Evolutionary conservation across 2,797 vertebrate species (phyloP).

Genomic region (Coendou prehensilis): DNA sequence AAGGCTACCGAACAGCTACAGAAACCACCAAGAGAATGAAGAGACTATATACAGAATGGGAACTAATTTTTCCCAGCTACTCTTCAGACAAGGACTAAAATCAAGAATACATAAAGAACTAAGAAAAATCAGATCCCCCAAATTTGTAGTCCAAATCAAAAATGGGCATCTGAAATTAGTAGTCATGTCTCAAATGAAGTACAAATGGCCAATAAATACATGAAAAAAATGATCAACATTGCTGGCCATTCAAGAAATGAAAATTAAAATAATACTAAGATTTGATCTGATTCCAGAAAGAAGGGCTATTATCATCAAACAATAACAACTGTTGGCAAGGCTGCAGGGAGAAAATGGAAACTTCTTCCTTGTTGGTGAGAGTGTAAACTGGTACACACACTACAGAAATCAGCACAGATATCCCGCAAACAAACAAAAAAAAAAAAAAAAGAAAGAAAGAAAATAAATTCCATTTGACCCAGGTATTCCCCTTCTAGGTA

Average conservation of each 20-base stretch:
- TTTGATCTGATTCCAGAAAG: neutral
- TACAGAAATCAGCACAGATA: neutral
- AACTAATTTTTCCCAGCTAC: neutral
- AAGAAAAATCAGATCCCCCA: neutral
- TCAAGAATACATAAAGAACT: neutral
- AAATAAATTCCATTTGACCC: neutral
- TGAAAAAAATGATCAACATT: neutral
- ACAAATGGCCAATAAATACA: neutral
- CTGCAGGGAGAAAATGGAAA: neutral
- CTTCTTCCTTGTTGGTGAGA: neutral
- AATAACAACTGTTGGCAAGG: neutral
- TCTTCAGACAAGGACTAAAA: neutral
- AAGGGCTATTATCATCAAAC: neutral
- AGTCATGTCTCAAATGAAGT: neutral
- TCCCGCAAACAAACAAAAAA: neutral
- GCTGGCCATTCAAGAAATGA: neutral
- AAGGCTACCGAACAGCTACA: neutral
- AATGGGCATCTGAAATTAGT: neutral
- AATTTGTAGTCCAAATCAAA: neutral
- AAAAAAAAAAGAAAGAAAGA: too few relatives aligned
- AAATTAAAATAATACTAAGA: neutral
- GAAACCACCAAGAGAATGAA: neutral
- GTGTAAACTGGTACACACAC: neutral
- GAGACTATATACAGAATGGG: neutral
- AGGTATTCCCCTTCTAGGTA: neutral